Evolutionary conservation across 1,140 invertebrate genomes (phyloP).

Genomic region (Drosophila mayri): DNA sequence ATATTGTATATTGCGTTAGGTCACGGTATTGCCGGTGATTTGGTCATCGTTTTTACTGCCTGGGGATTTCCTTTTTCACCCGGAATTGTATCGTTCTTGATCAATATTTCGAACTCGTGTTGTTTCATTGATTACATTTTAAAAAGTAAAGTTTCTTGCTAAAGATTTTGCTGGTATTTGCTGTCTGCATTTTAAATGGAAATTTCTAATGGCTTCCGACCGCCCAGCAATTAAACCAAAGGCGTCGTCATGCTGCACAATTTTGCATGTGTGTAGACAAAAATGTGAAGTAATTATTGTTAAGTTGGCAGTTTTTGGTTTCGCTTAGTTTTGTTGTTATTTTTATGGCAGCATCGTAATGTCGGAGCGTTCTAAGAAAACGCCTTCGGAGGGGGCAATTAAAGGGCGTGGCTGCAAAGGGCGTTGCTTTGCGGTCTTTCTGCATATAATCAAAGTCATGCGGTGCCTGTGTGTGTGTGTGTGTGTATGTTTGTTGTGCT

Average conservation of each 20-base stretch:
- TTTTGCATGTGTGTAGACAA: constrained; percentile 13
- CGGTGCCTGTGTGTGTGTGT: constrained; percentile 25
- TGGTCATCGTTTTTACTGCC: constrained; percentile 1
- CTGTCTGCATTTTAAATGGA: not conserved
- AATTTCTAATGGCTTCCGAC: constrained; percentile 1
- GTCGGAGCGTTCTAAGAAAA: constrained; percentile 26
- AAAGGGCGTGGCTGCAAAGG: constrained; percentile 9
- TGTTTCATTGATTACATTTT: not conserved
- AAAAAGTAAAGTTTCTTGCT: not conserved
- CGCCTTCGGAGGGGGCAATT: constrained; percentile 12
- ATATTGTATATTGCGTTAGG: constrained; percentile 60
- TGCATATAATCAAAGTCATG: constrained; percentile 61
- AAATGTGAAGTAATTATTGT: constrained; percentile 20
- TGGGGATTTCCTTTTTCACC: not conserved
- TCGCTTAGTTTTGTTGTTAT: constrained; percentile 2
- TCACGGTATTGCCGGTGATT: constrained; percentile 42
- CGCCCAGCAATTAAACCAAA: constrained; percentile 5
- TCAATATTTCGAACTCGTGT: not conserved
- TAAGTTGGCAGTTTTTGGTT: constrained; percentile 13
- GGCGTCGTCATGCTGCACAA: not conserved
- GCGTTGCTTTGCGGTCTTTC: constrained; percentile 19
- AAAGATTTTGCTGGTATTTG: not conserved
- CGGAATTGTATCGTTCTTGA: not conserved
- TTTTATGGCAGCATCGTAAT: constrained; percentile 9
- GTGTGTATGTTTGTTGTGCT: constrained; percentile 3